Evolutionary conservation across 1,140 invertebrate genomes (phyloP).

Genomic region (Copidosoma floridanum): DNA sequence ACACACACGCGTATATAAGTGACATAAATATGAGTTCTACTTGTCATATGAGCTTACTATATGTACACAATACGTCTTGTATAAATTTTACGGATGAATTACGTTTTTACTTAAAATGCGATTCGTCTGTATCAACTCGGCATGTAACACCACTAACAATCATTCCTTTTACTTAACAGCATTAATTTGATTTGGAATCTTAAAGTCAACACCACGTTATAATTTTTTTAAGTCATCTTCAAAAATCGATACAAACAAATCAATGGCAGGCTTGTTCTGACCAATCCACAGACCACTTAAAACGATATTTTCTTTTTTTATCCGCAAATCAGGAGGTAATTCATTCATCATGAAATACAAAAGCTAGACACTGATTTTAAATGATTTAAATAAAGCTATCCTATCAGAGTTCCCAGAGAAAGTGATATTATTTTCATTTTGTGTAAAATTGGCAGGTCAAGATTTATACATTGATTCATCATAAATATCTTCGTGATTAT

Average conservation of each 20-base stretch:
- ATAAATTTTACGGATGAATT: no score
- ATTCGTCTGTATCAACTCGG: no score
- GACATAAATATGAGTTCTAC: no score
- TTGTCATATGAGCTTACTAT: no score
- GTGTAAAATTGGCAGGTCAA: background rate
- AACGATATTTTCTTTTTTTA: background rate
- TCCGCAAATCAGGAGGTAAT: background rate
- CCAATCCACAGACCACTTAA: background rate
- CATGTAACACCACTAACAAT: background rate
- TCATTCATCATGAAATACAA: background rate
- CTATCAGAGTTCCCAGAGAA: background rate
- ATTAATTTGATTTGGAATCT: background rate
- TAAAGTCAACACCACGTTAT: background rate
- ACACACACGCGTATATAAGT: no score
- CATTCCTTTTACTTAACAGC: background rate
- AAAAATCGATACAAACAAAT: background rate
- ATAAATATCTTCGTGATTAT: slow-evolving; percentile 7
- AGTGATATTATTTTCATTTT: background rate
- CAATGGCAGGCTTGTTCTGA: background rate
- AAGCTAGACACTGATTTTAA: background rate
- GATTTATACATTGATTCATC: background rate
- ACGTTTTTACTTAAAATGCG: no score
- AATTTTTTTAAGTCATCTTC: background rate
- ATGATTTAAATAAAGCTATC: background rate
- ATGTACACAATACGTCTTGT: no score